Evolutionary conservation across 2,113 vertebrate genomes (phyloP).

Genomic region (Siniperca chuatsi): DNA sequence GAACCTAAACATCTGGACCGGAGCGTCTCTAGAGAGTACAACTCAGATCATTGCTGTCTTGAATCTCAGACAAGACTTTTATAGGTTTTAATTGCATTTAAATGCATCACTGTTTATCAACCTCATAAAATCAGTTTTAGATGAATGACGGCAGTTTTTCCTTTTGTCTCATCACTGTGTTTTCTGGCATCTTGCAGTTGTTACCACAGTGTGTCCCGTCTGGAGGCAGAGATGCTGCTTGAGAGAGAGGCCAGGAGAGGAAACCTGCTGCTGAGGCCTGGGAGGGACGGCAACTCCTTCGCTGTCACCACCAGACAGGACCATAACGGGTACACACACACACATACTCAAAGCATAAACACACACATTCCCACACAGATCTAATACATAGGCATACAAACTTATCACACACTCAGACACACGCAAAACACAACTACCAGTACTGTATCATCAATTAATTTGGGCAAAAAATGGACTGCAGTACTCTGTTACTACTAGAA

Average conservation of each 20-base stretch:
- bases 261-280: constrained; percentile 87
- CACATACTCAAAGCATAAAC: constrained; percentile 39
- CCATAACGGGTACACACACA: constrained; percentile 76
- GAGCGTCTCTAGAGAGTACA: background rate
- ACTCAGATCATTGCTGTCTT: background rate
- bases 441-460: background rate
- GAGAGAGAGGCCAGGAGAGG: constrained; percentile 81
- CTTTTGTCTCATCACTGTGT: background rate
- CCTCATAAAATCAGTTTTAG: background rate
- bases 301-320: constrained; percentile 86
- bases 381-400: background rate
- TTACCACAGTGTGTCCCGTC: constrained; percentile 81
- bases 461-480: no score
- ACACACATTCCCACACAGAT: background rate
- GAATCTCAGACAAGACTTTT: background rate
- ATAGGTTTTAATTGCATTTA: background rate
- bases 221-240: constrained; percentile 85
- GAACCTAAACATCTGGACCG: background rate
- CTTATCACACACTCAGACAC: background rate
- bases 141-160: background rate
- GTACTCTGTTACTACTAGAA: no score
- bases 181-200: constrained; percentile 75
- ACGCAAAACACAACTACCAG: background rate
- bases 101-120: background rate
- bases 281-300: constrained; percentile 67